Base-by-base conservation (phyloP, 2,888 invertebrate genomes). In the Dolomedes plantarius region DNA sequence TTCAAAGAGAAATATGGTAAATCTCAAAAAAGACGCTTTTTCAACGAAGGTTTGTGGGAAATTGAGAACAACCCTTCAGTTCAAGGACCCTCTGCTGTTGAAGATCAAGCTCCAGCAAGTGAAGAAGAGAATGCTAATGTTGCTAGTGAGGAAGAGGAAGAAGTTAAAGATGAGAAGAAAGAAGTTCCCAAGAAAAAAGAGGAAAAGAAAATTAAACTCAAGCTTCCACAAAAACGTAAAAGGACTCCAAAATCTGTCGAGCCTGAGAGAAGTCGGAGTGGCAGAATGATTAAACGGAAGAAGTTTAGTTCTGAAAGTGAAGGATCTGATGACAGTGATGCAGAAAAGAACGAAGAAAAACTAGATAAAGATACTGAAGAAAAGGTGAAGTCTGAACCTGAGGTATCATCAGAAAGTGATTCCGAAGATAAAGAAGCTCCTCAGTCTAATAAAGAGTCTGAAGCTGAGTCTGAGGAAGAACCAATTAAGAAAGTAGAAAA, bases 201-300 rank as follows among this genome's bases (percentile, higher is more conserved):
- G 16, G 68, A 75, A 1, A 64, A 62, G 19, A 76, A 56, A 28
- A 19, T 62, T 5, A 23, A 36, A 29, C 65, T 76, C 13, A 23
- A 65, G n/a, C 36, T n/a, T 1, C 27, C n/a, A 56, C 41, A 31
- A 0, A 85, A 83, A 36, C 75, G 71, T 1, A 87, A 87, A 36
- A 75, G 65, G 36, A 31, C 50, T 56, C 0, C 62, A 9, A 78
- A 83, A 28, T 19, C 41, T n/a, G 39, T 50, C 5, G 76, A 76
- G 32, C 87, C 87, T 31, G 79, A 87, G 29, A 69, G 87, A 41
- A 94, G 94, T 90, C 93, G 95, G 82, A 95, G 95, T 89, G 95
- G 95, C 0, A 93, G 95, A 75, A 95, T 95, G 91, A 94, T 95
- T 86, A 94, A 95, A 89, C 95, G 94, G 0, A 95, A 92, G 85